Conservation (phyloP, 2,888 invertebrate species). For the Seladonia tumulorum region DNA sequence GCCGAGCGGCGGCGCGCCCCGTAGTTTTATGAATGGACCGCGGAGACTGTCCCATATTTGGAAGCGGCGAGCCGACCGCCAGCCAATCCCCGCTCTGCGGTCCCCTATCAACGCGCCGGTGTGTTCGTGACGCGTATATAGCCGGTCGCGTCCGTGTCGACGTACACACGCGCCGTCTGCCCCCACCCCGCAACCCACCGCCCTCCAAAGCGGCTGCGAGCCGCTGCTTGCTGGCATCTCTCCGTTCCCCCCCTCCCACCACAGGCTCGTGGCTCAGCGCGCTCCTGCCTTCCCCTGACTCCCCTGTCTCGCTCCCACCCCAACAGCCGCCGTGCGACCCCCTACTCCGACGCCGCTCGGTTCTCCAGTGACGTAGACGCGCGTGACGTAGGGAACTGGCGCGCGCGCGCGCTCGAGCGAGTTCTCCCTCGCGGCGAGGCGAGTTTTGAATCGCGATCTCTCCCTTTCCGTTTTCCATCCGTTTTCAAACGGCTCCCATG, state of each 20-base stretch:
- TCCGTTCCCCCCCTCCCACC: conserved; percentile 23
- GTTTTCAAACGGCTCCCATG: not conserved
- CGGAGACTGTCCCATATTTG: conserved; percentile 92
- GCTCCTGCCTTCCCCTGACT: conserved; percentile 62
- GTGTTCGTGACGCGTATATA: conserved; percentile 44
- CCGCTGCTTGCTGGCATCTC: conserved; percentile 56
- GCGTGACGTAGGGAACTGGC: conserved; percentile 70
- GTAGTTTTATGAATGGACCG: conserved; percentile 93
- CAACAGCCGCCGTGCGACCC: conserved; percentile 66
- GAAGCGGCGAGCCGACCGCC: conserved; percentile 87
- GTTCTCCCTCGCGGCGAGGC: conserved; percentile 53
- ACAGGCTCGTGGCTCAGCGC: conserved; percentile 84
- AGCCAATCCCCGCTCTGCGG: conserved; percentile 85
- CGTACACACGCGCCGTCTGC: conserved; percentile 56
- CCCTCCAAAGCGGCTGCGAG: conserved; percentile 52
- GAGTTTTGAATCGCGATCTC: conserved; percentile 21
- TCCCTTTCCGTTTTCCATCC: not conserved
- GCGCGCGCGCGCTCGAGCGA: conserved; percentile 65
- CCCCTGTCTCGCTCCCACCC: conserved; percentile 28
- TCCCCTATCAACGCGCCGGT: conserved; percentile 61
- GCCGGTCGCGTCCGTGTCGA: conserved; percentile 33
- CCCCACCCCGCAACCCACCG: conserved; percentile 70
- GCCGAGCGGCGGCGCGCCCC: conserved; percentile 87
- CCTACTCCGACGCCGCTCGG: conserved; percentile 72
- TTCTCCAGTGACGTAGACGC: conserved; percentile 78